phyloP scores from a whole-genome alignment of 2,113 vertebrate species.

The Clarias magur region DNA sequence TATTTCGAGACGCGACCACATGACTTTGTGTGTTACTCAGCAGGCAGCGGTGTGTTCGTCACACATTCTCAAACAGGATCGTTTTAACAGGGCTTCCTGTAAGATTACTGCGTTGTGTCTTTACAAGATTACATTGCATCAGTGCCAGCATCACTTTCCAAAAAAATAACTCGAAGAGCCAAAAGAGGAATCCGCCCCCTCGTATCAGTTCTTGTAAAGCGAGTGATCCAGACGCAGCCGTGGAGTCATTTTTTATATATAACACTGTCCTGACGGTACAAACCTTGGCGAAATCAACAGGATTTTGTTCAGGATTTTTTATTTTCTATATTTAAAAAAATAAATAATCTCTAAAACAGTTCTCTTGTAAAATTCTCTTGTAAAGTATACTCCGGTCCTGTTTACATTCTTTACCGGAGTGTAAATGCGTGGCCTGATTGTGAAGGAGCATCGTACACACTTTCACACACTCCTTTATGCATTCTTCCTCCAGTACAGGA shows the following conservation, averaged over 20 bases:
- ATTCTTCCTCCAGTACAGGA: not conserved
- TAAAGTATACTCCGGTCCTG: too few relatives aligned
- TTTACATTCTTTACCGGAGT: not conserved
- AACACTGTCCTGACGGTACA: not conserved
- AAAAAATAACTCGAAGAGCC: not conserved
- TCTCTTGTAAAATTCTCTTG: not conserved
- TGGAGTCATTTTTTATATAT: not conserved
- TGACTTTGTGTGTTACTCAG: not conserved
- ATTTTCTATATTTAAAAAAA: not conserved
- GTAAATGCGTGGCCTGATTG: not conserved
- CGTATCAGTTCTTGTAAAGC: not conserved
- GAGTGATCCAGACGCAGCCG: not conserved
- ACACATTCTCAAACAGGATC: not conserved
- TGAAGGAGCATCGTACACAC: not conserved
- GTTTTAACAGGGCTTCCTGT: not conserved
- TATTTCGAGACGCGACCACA: not conserved
- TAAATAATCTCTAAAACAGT: not conserved
- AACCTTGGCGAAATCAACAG: not conserved
- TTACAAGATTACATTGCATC: not conserved
- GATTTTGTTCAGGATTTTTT: too few relatives aligned
- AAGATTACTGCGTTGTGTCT: not conserved
- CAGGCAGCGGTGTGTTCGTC: not conserved
- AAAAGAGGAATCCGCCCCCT: not conserved
- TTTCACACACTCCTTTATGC: not conserved
- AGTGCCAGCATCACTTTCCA: not conserved